Evolutionary conservation across 1,140 invertebrate species (phyloP), one percentile per base, ranked within the genome.

Genomic region (Megalonaias nervosa): DNA sequence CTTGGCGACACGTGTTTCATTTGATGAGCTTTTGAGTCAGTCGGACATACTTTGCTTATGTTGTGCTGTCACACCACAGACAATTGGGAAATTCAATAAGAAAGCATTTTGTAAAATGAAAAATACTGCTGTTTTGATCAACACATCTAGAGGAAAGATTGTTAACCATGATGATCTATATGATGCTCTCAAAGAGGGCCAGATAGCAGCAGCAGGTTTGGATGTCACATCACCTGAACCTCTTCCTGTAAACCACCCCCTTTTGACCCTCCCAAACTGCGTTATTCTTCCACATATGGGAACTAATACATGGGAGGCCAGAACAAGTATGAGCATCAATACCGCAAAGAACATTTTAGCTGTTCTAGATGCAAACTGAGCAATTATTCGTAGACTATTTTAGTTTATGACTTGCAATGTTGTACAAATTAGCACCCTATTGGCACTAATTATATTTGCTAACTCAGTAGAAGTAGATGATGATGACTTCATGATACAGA

Each of bases 1-100:
- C 88, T 90, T 94, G 65, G 95, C 94, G 17, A 84, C 93, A 70
- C 94, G 92, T 90, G 95, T 95, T 0, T 86, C 89, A n/a, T 94
- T 85, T 61, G 85, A 88, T 55, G 80, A 80, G 17, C 61, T 89
- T 19, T 81, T 89, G 23, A 23, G 59, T 48, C 58, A 87, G 48
- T 86, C 86, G 1, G 88, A 88, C 76, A 85, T 88, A 70, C 72
- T 89, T 23, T 82, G 87, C 21, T 75, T 81, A 55, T 86, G 86
- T 59, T 85, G 82, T 62, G 74, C 82, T n/a, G 72, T 88, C 4
- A 87, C 70, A 17, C 58, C 78, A 14, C 60, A 85, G 65, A 88
- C 87, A 4, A 72, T 68, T 38, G 67, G 69, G 55, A 66, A 75
- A 57, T 86, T 88, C 77, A 82, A 86, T 75, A 82, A 85, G 67